Base-by-base conservation (phyloP, 2,797 vertebrate genomes). In the Octomys mimax region DNA sequence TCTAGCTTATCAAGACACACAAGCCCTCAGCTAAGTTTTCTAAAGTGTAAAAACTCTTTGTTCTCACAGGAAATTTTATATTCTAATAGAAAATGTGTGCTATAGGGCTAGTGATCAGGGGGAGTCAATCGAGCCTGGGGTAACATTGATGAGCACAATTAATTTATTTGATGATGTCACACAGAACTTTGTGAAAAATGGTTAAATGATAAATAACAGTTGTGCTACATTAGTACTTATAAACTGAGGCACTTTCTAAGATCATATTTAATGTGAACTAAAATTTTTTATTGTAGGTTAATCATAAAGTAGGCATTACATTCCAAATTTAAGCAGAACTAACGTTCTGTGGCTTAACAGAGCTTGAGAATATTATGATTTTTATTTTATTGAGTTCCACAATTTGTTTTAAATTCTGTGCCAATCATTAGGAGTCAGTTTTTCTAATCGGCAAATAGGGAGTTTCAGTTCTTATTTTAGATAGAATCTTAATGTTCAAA, bases 371-470 rank as follows among this genome's bases (percentile, higher is more conserved):
- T 42, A 91, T 80, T 78, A 68, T 49, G 22, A 33, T 77, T 75
- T 94, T 89, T 68, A 87, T 95, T 91, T 73, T 49, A 81, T 75
- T 87, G 14, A 36, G 28, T 22, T 83, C 31, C 54, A 91, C 86
- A 86, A 87, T 91, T 82, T 93, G 77, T 82, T 79, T 91, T 89
- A 89, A 68, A 93, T 86, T 87, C 14, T 93, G 52, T 85, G 54
- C 39, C 12, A 59, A 24, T 81, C 46, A 78, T 71, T 68, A 33
- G 42, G 42, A 92, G 18, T 61, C 80, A 84, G 68, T 46, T 77
- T n/a, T 79, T 31, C 31, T 9, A 70, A 10, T 85, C 31, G 24
- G 39, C 42, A 16, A 28, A 33, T 28, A 88, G 31, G 4, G 21
- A 86, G 75, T 95, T 83, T 85, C 6, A 54, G 36, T 75, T 94